Evolutionary conservation across 2,797 vertebrate species (phyloP), one percentile per base, ranked within the genome.

Genomic region (Caiman crocodilus): DNA sequence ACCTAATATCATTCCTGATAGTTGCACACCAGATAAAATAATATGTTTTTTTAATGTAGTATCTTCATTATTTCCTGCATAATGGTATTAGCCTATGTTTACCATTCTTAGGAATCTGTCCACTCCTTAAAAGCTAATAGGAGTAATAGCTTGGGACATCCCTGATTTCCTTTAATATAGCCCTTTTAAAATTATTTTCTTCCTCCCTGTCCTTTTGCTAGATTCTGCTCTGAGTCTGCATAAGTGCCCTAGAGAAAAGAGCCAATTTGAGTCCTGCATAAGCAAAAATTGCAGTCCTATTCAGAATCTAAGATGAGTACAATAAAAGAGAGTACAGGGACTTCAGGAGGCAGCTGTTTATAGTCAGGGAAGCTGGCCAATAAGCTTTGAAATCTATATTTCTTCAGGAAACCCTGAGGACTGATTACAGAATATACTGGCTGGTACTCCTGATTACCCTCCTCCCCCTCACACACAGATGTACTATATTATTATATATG

Each of bases 1-100:
- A 23, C 30, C 5, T 9, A 79, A 5, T 42, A 60, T 18, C 73
- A 35, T 64, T 74, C 89, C 10, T 56, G 77, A 17, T 26, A 76
- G 71, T 85, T 85, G 81, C 2, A 65, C 89, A 20, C 59, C 59
- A 92, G 23, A 60, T 55, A 78, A 82, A 71, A 59, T 28, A 82
- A 42, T 75, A 61, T 83, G 71, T 75, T 79, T 78, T 92, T 95
- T 80, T 90, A 89, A 63, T 2, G 4, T n/a, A 20, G 23, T 6
- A 77, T 86, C 32, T 95, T 69, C 89, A 84, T 94, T 76, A 75
- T 86, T 78, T 90, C 32, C 79, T 89, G 1, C 50, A 65, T 82
- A 90, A 61, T 88, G 30, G 2, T 79, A n/a, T 84, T 95, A 84
- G 18, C 82, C 35, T 7, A 92, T 26, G 10, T 79, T 77, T 60